A percentile compares a stretch with the other conserved stretches of the same genome.
Evolutionary conservation across 2,113 vertebrate genomes (phyloP).

Genomic region (Jacana jacana): DNA sequence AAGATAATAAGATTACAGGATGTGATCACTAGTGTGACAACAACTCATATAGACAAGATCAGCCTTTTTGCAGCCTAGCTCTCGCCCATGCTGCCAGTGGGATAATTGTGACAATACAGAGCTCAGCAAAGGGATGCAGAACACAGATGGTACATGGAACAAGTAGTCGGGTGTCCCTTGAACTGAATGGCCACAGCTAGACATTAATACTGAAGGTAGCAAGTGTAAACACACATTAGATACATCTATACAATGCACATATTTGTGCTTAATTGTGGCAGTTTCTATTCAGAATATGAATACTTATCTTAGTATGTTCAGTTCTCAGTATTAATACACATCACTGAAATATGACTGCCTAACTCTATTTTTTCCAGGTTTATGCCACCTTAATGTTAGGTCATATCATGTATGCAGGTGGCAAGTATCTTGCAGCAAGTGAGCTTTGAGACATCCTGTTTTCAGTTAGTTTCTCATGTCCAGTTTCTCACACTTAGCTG

Average conservation of each 20-base stretch:
- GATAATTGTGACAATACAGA: not conserved
- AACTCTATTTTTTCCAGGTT: not conserved
- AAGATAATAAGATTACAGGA: constrained; percentile 14
- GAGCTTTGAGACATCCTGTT: no score
- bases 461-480: no score
- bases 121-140: not conserved
- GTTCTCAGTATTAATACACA: not conserved
- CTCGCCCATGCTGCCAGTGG: not conserved
- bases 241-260: not conserved
- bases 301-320: not conserved
- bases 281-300: not conserved
- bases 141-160: not conserved
- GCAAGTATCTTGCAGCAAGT: no score
- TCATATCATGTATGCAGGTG: no score
- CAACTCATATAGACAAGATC: not conserved
- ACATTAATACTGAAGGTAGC: not conserved
- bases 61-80: not conserved
- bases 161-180: not conserved
- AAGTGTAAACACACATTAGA: not conserved
- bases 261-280: not conserved
- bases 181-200: not conserved
- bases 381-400: not conserved
- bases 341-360: not conserved
- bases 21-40: constrained; percentile 11
- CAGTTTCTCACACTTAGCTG: not conserved